These are phyloP conservation scores for Cantharis rustica DNA, from an alignment of 2,888 invertebrate species.

Conservation along the genomic window DNA sequence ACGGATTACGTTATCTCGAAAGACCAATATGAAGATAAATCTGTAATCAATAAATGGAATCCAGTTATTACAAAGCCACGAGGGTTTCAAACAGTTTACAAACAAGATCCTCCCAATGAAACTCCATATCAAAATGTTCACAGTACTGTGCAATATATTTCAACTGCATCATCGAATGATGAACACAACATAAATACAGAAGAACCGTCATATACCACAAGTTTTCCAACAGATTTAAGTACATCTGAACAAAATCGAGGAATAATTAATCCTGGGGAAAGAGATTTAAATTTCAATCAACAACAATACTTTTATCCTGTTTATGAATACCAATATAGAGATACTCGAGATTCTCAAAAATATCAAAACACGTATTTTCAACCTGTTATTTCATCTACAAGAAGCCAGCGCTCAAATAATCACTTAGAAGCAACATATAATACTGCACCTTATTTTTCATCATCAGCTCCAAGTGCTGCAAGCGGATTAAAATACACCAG, in stretches of 20 bases:
- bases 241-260: conserved; percentile 10
- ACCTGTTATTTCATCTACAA: background rate
- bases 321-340: background rate
- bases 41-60: conserved; percentile 2
- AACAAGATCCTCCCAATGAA: background rate
- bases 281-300: conserved; percentile 29
- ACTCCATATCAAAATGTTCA: background rate
- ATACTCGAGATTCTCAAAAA: background rate
- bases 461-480: background rate
- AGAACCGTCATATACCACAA: background rate
- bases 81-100: background rate
- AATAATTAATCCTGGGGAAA: conserved; percentile 44
- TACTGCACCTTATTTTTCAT: background rate
- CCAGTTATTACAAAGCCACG: background rate
- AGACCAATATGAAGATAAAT: background rate
- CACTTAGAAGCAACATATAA: background rate
- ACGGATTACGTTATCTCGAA: background rate
- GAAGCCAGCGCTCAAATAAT: background rate
- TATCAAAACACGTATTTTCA: no score
- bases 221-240: background rate
- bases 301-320: background rate
- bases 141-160: background rate
- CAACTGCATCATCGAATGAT: background rate
- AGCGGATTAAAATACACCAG: background rate
- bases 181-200: background rate